Base-by-base conservation (phyloP, 2,113 vertebrate genomes). In the Misgurnus anguillicaudatus region DNA sequence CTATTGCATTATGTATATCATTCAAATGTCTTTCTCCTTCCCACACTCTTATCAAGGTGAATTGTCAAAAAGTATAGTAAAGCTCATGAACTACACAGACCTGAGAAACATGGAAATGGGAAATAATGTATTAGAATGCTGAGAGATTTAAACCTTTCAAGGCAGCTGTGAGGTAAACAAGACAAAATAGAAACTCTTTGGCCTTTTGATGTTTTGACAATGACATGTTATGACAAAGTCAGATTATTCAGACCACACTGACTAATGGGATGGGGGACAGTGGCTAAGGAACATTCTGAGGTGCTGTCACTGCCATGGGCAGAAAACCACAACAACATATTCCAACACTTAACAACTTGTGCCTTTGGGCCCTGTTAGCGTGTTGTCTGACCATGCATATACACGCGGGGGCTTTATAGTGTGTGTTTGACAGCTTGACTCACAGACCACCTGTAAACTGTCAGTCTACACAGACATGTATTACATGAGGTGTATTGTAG, bases 141-240 rank as follows among this genome's bases (percentile, higher is more conserved):
- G 38, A 21, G 2, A 66, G 84, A 75, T 69, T 79, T 31, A 86
- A 82, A 84, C 82, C 66, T 66, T 70, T 83, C 79, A 76, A 87
- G 88, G 83, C 84, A 89, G 87, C 80, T 87, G 84, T 53, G 80
- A 87, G 83, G 78, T 85, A 88, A 90, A 89, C 86, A n/a, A 91
- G 85, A 85, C 77, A 82, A 71, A 83, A 42, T n/a, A 24, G 72
- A 82, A 55, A 47, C 21, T 84, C 83, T 72, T 75, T 42, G 39
- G 69, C 73, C 63, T 83, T 82, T 36, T 79, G 84, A 42, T 79
- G 77, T 21, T 67, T 51, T 65, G 62, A 75, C 62, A 60, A 58
- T 9, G 57, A 24, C 47, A 70, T 24, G 64, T 39, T 69, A 48
- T 0, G 78, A 31, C 24, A 1, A 31, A 31, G 24, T 31, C 1